Base-by-base conservation (phyloP, 2,113 vertebrate species). In the Mesitornis unicolor region DNA sequence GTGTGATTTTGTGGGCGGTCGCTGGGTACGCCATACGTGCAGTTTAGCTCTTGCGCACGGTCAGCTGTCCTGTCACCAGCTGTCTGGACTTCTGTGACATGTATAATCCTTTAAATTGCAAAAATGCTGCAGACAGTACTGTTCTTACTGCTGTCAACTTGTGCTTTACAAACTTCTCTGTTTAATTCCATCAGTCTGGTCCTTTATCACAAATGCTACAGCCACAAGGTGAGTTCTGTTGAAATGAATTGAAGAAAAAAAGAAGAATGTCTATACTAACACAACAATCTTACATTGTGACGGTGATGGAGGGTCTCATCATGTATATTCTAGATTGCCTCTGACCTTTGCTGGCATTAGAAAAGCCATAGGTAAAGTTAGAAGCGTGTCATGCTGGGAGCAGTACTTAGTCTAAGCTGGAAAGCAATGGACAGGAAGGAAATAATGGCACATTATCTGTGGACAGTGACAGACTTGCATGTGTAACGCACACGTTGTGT, bases 401-500 rank as follows among this genome's bases (percentile, higher is more conserved):
- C n/a, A 18, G 67, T 10, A 35, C 73, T 65, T 33, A 7, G 11
- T 36, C 40, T 61, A 16, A 68, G 21, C 25, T 64, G 60, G 28
- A 43, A 43, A 40, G 50, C 43, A 43, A 5, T 4, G 13, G 43
- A 13, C 16, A 70, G 20, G 19, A 45, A 43, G 10, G 36, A 76
- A 61, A 47, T 6, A 42, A 26, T 2, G 11, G 31, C 36, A 24
- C 5, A 0, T 38, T 57, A 9, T 33, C 61, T 54, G 2, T 21
- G 61, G 50, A 26, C 36, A 38, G 60, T 19, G 50, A 13, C 50
- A 24, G 10, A 36, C 45, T 45, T 22, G 7, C 24, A 28, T 1
- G 3, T 36, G 64, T 47, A 13, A 11, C 15, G 33, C 20, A 21
- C 8, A 0, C 36, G 6, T 0, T 29, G 5, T 12, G 5, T 43